Evolutionary conservation across 1,140 invertebrate species (phyloP).

Genomic region (Diabrotica virgifera): DNA sequence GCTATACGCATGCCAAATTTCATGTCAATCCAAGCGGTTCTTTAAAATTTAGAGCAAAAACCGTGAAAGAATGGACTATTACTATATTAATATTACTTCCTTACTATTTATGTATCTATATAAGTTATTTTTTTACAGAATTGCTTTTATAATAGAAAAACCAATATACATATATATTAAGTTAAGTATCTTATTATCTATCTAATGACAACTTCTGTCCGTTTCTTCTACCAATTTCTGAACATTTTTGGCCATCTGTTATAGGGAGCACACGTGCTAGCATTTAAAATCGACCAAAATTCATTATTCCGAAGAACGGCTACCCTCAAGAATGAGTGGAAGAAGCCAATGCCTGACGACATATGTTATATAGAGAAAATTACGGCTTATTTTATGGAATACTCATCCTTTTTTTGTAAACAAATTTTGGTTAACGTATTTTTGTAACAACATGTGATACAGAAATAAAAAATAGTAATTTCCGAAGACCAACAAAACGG

Average conservation of each 20-base stretch:
- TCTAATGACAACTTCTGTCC: too few species aligned
- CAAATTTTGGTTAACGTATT: neutral
- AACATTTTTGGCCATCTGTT: neutral
- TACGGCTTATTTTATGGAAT: constrained; percentile 1
- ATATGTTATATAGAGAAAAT: neutral
- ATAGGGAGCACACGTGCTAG: neutral
- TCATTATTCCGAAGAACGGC: neutral
- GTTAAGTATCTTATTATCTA: too few species aligned
- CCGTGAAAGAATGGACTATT: too few species aligned
- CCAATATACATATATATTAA: too few species aligned
- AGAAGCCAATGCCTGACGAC: neutral
- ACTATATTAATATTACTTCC: too few species aligned
- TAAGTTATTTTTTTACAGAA: too few species aligned
- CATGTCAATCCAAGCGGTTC: too few species aligned
- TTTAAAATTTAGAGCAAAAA: too few species aligned
- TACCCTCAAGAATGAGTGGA: neutral
- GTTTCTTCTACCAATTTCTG: too few species aligned
- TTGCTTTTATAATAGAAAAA: too few species aligned
- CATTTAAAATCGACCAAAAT: neutral
- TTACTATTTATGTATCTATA: too few species aligned
- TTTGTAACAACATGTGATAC: neutral
- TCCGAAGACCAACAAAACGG: neutral
- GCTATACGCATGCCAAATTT: too few species aligned
- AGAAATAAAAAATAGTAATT: neutral
- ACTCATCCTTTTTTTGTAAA: neutral